These are phyloP conservation scores for Apis cerana DNA, from an alignment of 1,140 invertebrate species.

Conservation along the genomic window DNA sequence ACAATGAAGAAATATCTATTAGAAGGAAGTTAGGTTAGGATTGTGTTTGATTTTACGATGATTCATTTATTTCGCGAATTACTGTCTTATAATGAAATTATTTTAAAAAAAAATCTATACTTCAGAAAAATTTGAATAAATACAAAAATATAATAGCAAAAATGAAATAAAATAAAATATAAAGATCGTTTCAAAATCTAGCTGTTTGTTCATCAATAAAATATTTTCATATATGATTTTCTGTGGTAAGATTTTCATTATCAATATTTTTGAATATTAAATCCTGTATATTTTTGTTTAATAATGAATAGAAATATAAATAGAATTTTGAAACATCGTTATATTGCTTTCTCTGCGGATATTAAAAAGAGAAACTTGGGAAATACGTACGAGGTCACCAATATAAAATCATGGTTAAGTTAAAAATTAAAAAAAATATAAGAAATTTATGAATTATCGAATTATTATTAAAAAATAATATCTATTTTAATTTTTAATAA, in stretches of 20 bases:
- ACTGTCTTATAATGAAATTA: slow-evolving; percentile 6
- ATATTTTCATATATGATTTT: not conserved
- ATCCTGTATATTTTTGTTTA: not conserved
- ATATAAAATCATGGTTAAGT: slow-evolving; percentile 6
- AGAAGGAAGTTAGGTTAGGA: slow-evolving; percentile 25
- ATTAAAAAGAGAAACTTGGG: slow-evolving; percentile 62
- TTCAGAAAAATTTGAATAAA: slow-evolving; percentile 19
- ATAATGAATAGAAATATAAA: no score
- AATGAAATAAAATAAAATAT: not conserved
- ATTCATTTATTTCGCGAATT: not conserved
- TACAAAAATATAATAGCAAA: slow-evolving; percentile 21
- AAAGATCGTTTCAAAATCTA: not conserved
- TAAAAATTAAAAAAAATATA: not conserved
- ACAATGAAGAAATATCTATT: slow-evolving; percentile 27
- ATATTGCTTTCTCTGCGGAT: slow-evolving; percentile 58
- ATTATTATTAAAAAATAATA: not conserved
- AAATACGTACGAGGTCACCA: slow-evolving; percentile 46
- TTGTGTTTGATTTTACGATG: slow-evolving; percentile 43
- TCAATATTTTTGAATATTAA: not conserved
- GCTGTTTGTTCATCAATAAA: not conserved
- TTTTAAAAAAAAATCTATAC: slow-evolving; percentile 8
- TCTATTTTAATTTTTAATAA: not conserved
- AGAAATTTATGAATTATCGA: not conserved
- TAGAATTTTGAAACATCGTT: slow-evolving; percentile 1
- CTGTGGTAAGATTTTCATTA: no score